Percentiles rank a stretch among this genome's conserved stretches.
These are phyloP conservation scores for Notolabrus celidotus DNA, from an alignment of 2,797 vertebrate genomes.

Conservation along the genomic window DNA sequence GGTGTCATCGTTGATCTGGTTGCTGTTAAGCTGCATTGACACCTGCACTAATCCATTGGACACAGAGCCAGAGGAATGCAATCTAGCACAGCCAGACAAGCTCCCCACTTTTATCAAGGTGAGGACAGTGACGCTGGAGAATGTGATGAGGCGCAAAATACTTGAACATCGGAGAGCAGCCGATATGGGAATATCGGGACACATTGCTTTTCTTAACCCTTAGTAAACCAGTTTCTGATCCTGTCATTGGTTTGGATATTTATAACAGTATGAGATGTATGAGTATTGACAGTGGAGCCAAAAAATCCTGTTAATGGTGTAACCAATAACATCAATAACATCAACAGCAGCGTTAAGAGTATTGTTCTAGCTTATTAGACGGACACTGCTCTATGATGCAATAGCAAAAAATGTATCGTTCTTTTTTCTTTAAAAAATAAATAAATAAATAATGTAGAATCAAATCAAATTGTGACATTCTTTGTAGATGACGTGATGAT, in stretches of 20 bases:
- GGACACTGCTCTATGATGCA: constrained; percentile 12
- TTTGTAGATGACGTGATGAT: no score
- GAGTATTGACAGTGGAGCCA: constrained; percentile 29
- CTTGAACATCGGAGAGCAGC: constrained; percentile 1
- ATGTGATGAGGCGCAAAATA: constrained; percentile 36
- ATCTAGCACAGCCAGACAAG: constrained; percentile 62
- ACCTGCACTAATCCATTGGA: constrained; percentile 80
- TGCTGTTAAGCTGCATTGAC: constrained; percentile 72
- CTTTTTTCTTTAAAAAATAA: no score
- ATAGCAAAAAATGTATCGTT: constrained; percentile 12
- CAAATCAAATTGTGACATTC: no score
- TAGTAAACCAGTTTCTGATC: constrained; percentile 6
- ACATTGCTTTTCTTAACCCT: constrained; percentile 4
- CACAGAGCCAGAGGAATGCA: constrained; percentile 67
- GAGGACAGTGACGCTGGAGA: constrained; percentile 24
- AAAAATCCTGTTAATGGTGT: constrained; percentile 35
- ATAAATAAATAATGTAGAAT: no score
- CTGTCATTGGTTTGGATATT: background rate
- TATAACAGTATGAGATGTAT: constrained; percentile 9
- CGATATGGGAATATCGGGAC: constrained; percentile 5
- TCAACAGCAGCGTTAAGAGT: constrained; percentile 34
- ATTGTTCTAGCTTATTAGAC: constrained; percentile 35
- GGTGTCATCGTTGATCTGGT: constrained; percentile 75
- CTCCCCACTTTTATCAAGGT: constrained; percentile 46
- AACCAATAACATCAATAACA: constrained; percentile 35